Conservation (phyloP, 2,113 vertebrate species). For the Mohoua ochrocephala region DNA sequence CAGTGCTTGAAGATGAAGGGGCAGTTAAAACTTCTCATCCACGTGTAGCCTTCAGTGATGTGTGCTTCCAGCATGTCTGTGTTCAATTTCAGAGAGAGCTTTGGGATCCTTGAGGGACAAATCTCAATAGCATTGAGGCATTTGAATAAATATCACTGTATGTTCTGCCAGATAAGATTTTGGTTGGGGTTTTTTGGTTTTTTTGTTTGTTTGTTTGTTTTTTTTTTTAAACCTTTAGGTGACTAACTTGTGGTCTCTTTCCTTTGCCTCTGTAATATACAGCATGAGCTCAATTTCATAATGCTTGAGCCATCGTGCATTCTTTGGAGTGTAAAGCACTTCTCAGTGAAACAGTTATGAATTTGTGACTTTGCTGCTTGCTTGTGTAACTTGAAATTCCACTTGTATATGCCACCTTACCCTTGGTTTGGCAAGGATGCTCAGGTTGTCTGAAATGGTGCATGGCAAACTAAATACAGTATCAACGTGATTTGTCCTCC, state of each 20-base stretch:
- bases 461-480: background rate
- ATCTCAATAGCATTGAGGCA: background rate
- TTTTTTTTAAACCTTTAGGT: background rate
- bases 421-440: background rate
- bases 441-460: background rate
- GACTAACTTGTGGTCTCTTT: background rate
- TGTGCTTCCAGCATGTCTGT: background rate
- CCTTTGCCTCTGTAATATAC: background rate
- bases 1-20: background rate
- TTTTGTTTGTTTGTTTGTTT: no score
- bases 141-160: background rate
- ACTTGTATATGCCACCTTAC: background rate
- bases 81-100: background rate
- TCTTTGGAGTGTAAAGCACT: background rate
- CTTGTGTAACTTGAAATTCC: background rate
- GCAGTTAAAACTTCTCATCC: background rate
- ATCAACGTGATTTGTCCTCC: background rate
- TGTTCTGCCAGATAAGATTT: background rate
- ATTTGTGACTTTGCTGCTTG: background rate
- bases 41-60: background rate
- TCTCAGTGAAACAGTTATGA: rapidly evolving
- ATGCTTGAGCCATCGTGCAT: background rate
- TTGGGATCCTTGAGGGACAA: background rate
- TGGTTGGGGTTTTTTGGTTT: background rate
- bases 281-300: background rate